These are phyloP conservation scores for Celastrina argiolus DNA, from an alignment of 2,888 invertebrate genomes.

Conservation along the genomic window DNA sequence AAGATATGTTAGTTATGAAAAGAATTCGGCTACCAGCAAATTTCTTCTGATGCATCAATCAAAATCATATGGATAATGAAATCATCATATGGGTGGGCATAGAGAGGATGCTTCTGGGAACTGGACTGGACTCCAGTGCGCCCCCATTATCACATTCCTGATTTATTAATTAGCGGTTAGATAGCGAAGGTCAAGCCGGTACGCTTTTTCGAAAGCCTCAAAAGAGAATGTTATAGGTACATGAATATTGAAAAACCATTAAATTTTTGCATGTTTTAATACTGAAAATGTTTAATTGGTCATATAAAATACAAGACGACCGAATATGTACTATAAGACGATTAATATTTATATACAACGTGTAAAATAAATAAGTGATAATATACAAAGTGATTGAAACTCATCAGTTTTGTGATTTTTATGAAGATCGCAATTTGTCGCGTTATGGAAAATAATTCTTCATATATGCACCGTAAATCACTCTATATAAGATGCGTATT, in stretches of 20 bases:
- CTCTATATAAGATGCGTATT: too few relatives aligned
- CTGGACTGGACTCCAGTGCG: constrained; percentile 45
- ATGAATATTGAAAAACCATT: constrained; percentile 25
- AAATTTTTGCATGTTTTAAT: constrained; percentile 12
- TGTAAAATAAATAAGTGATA: too few relatives aligned
- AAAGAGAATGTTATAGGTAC: constrained; percentile 28
- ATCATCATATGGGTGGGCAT: constrained; percentile 78
- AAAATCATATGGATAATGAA: constrained; percentile 78
- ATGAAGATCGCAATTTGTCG: too few relatives aligned
- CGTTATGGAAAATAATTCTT: too few relatives aligned
- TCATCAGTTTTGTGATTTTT: too few relatives aligned
- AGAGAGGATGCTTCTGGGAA: constrained; percentile 68
- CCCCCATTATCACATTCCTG: constrained; percentile 74
- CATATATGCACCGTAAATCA: too few relatives aligned
- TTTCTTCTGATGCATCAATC: constrained; percentile 75
- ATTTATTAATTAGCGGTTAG: constrained; percentile 72
- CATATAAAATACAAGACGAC: background rate
- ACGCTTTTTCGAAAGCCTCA: constrained; percentile 30
- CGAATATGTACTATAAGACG: too few relatives aligned
- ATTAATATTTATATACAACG: too few relatives aligned
- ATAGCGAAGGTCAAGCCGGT: constrained; percentile 35
- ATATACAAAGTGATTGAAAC: too few relatives aligned
- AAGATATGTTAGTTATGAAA: constrained; percentile 66
- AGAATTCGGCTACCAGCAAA: constrained; percentile 66
- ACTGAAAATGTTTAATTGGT: background rate